Conservation (phyloP, 2,888 invertebrate species). For the Polydrusus tereticollis region DNA sequence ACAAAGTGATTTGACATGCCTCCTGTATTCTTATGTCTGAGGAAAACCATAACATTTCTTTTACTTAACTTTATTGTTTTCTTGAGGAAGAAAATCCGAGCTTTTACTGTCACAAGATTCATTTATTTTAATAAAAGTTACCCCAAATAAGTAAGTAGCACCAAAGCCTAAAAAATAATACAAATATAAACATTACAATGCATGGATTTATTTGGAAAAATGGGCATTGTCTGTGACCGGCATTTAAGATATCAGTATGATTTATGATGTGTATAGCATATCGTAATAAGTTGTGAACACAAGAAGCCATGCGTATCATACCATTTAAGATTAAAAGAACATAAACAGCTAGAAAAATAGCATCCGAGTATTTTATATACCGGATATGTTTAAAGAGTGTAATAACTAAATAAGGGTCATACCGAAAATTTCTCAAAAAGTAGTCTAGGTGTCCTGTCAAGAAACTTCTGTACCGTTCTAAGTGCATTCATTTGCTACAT, state of each 20-base stretch:
- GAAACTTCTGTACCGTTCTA: no score
- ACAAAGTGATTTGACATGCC: no score
- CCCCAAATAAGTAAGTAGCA: not conserved
- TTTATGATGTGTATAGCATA: not conserved
- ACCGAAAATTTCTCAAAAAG: no score
- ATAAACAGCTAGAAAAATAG: no score
- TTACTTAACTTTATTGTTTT: slow-evolving; percentile 10
- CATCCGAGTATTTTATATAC: no score
- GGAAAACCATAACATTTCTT: not conserved
- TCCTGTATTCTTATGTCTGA: no score
- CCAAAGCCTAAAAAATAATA: slow-evolving; percentile 11
- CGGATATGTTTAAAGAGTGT: no score
- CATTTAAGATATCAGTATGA: not conserved
- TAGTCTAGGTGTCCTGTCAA: no score
- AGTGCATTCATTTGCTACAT: no score
- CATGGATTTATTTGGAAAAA: slow-evolving; percentile 10
- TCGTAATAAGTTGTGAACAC: not conserved
- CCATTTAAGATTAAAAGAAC: not conserved
- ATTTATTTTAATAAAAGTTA: slow-evolving; percentile 15
- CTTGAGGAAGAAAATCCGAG: slow-evolving; percentile 10
- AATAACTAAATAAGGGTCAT: no score
- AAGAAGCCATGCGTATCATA: not conserved
- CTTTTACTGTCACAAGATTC: slow-evolving; percentile 11
- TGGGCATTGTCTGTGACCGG: slow-evolving; percentile 8
- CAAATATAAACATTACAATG: slow-evolving; percentile 4